Conservation (phyloP, 2,888 invertebrate species). For the Brenthis daphne region DNA sequence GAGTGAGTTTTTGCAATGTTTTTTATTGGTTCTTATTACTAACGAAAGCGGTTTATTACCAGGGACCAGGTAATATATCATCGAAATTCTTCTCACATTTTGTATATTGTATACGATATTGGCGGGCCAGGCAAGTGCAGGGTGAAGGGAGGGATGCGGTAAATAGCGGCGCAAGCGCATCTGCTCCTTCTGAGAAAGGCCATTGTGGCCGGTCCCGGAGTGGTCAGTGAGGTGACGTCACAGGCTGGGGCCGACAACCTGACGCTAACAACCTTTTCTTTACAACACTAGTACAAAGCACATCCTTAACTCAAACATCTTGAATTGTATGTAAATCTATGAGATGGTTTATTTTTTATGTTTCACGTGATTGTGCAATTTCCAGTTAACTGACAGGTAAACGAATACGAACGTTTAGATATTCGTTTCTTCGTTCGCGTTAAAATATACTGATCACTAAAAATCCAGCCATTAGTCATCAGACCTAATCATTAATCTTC, state of each 20-base stretch:
- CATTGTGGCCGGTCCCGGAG: conserved; percentile 75
- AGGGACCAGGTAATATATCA: conserved; percentile 29
- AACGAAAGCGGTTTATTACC: conserved; percentile 31
- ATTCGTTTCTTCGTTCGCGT: background rate
- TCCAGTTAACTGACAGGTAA: conserved; percentile 23
- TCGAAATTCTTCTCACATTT: conserved; percentile 25
- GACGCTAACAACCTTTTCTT: conserved; percentile 56
- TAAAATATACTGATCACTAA: conserved; percentile 6
- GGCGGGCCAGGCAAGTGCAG: conserved; percentile 51
- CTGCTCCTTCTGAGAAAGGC: conserved; percentile 80
- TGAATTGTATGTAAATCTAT: conserved; percentile 9
- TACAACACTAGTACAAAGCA: conserved; percentile 35
- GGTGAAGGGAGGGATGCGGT: conserved; percentile 58
- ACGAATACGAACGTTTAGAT: conserved; percentile 3
- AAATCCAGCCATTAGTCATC: conserved; percentile 9
- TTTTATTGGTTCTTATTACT: conserved; percentile 36
- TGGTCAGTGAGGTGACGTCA: conserved; percentile 81
- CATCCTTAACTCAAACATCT: conserved; percentile 20
- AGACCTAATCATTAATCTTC: conserved; percentile 11
- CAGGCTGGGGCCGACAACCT: conserved; percentile 79
- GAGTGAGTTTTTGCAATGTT: conserved; percentile 64
- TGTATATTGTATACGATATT: conserved; percentile 42
- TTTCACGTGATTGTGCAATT: conserved; percentile 31
- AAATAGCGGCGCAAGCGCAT: conserved; percentile 74
- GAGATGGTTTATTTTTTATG: conserved; percentile 19